These are phyloP conservation scores for Lasioglossum vierecki DNA, from an alignment of 2,888 invertebrate species.

Conservation along the genomic window DNA sequence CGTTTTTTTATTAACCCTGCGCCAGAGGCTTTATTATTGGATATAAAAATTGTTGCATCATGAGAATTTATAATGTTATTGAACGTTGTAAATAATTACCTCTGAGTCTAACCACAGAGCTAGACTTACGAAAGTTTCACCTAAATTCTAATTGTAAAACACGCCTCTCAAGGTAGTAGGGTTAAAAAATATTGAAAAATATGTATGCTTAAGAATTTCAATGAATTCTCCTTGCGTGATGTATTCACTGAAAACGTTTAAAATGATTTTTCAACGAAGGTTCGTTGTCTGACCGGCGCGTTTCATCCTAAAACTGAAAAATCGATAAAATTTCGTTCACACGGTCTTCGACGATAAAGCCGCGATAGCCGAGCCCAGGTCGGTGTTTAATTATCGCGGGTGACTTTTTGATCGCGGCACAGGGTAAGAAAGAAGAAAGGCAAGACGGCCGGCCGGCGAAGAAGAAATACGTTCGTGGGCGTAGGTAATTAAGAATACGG, in stretches of 20 bases:
- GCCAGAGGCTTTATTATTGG: neutral
- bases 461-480: slow-evolving; percentile 54
- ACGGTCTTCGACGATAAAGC: slow-evolving; percentile 11
- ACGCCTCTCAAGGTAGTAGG: neutral
- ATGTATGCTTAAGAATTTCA: neutral
- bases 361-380: slow-evolving; percentile 37
- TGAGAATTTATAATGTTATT: no score
- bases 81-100: no score
- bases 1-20: neutral
- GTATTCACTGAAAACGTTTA: neutral
- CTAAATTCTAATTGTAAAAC: neutral
- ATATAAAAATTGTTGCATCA: neutral
- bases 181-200: neutral
- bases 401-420: slow-evolving; percentile 47
- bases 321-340: neutral
- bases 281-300: no score
- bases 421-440: slow-evolving; percentile 26
- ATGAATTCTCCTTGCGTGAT: neutral
- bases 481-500: slow-evolving; percentile 68
- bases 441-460: slow-evolving; percentile 19
- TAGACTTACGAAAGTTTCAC: no score
- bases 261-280: no score
- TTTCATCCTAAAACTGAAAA: neutral
- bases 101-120: no score
- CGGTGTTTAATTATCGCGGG: slow-evolving; percentile 61